These are phyloP conservation scores for Cyclophora punctaria DNA, from an alignment of 2,888 invertebrate species.

Conservation along the genomic window DNA sequence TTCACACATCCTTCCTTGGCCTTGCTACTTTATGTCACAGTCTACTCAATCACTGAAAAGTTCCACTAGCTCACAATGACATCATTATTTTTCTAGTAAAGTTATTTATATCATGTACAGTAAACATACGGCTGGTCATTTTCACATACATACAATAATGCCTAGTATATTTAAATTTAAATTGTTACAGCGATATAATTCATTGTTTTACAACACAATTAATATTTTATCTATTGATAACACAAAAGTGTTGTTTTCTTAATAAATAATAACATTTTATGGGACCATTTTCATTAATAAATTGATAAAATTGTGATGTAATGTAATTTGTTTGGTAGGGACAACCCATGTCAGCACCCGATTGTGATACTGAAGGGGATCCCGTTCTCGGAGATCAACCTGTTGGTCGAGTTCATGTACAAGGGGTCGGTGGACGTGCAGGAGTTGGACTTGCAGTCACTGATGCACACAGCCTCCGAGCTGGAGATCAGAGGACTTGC, in stretches of 20 bases:
- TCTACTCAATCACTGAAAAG: conserved; percentile 25
- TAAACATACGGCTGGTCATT: conserved; percentile 39
- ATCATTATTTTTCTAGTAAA: conserved; percentile 57
- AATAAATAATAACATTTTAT: conserved; percentile 9
- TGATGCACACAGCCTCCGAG: conserved; percentile 80
- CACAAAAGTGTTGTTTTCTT: conserved; percentile 25
- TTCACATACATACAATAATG: conserved; percentile 22
- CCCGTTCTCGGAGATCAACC: conserved; percentile 78
- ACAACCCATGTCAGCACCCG: conserved; percentile 83
- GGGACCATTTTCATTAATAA: conserved; percentile 2
- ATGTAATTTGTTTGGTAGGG: conserved; percentile 47
- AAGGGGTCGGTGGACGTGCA: conserved; percentile 81
- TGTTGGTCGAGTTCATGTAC: conserved; percentile 82
- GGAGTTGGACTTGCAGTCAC: conserved; percentile 76
- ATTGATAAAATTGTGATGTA: neutral
- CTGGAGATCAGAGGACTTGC: conserved; percentile 79
- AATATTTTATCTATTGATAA: conserved; percentile 36
- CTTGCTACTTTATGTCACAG: conserved; percentile 12
- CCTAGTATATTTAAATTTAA: conserved; percentile 17
- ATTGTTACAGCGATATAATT: neutral
- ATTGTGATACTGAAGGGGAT: conserved; percentile 82
- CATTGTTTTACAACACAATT: conserved; percentile 10
- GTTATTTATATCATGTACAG: conserved; percentile 48
- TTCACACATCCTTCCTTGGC: conserved; percentile 2
- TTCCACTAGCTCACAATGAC: conserved; percentile 55